Percentiles rank a stretch among this genome's conserved stretches.
Conservation (phyloP, 2,888 invertebrate species). For the Psylliodes chrysocephalus region DNA sequence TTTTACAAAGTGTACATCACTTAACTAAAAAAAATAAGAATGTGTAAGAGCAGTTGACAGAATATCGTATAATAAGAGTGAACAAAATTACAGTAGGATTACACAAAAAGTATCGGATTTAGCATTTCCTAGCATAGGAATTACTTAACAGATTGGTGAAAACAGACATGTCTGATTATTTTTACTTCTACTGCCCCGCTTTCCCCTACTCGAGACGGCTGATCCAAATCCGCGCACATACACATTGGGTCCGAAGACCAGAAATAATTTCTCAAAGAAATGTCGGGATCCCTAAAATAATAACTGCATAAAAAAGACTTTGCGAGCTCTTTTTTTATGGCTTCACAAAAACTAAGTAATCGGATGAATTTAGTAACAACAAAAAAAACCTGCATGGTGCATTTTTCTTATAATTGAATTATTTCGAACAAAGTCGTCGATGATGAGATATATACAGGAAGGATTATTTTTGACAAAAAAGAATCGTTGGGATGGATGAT, state of each 20-base stretch:
- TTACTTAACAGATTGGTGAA: too few species aligned
- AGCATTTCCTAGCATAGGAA: too few species aligned
- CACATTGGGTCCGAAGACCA: conserved; percentile 43
- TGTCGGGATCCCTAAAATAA: conserved; percentile 44
- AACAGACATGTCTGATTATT: too few species aligned
- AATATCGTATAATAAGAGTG: too few species aligned
- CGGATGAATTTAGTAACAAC: conserved; percentile 33
- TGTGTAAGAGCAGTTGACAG: too few species aligned
- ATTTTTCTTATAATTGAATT: conserved; percentile 39
- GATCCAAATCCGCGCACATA: conserved; percentile 34
- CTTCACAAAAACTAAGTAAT: conserved; percentile 35
- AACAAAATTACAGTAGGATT: too few species aligned
- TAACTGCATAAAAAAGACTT: conserved; percentile 44
- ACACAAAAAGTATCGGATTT: too few species aligned
- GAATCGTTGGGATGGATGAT: neutral
- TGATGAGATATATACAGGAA: neutral
- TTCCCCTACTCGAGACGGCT: conserved; percentile 35
- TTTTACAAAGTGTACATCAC: too few species aligned
- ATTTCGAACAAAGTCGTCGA: conserved; percentile 27
- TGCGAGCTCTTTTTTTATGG: conserved; percentile 29
- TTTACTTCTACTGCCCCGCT: too few species aligned
- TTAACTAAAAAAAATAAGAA: too few species aligned
- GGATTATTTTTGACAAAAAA: conserved; percentile 2
- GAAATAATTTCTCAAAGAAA: conserved; percentile 48
- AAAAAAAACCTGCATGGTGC: conserved; percentile 32